Evolutionary conservation across 2,888 invertebrate species (phyloP), one percentile per base, ranked within the genome.

Genomic region (Calameuta idolon): DNA sequence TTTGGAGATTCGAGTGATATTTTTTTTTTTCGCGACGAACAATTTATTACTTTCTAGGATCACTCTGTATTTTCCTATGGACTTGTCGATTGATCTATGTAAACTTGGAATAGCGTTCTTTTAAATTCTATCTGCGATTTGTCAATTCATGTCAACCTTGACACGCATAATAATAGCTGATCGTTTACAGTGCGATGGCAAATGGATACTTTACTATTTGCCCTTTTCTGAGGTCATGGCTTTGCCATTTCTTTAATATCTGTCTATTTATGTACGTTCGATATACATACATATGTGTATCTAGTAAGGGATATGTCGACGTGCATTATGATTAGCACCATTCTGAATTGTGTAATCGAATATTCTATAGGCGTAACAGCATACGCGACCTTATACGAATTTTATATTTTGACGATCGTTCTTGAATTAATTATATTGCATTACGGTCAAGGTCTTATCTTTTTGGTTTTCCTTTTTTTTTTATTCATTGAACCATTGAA

Each of bases 381-480:
- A 15, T 30, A 69, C 69, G 5, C n/a, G 69, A 33, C 69, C 69
- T 69, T 33, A 69, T 33, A 33, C 69, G 31, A 34, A 74, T 35
- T 74, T 34, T 74, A 34, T 74, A 34, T 5, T 74, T 35, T 34
- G 35, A 12, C 34, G 74, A 74, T 34, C 74, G 34, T 34, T 15
- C 30, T 34, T n/a, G 74, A 74, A 74, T 74, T 73, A 34, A 75
- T 78, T 78, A 4, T 69, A 30, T 69, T 78, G 75, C 75, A 78
- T 78, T 75, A 69, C 37, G 78, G 78, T 78, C 75, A 78, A 78
- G 78, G 78, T 34, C 40, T n/a, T 1, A n/a, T 68, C 4, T 15
- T 30, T 35, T 74, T 74, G 3, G 15, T 12, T 40, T 40, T 40
- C 15, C 1, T 37, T 40, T 40, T 40, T 11, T 37, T 40, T 40